Evolutionary conservation across 2,888 invertebrate species (phyloP).

Genomic region (Chymomyza amoena): DNA sequence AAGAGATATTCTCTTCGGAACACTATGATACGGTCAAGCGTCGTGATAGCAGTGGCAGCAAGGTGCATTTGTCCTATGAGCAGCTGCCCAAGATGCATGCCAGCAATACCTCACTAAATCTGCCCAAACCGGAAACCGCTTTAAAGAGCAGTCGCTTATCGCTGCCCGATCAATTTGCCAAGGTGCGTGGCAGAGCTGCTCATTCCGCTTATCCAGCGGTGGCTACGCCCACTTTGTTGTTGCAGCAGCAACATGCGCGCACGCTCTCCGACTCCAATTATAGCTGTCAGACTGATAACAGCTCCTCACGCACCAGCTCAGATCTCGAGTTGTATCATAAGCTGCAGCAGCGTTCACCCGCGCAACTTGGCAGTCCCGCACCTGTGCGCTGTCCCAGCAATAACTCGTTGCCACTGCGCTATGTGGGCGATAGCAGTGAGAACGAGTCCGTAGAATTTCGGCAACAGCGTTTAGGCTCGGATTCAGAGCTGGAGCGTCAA

Average conservation of each 20-base stretch:
- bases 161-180: constrained; percentile 77
- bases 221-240: constrained; percentile 34
- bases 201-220: constrained; percentile 45
- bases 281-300: constrained; percentile 78
- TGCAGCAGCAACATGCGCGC: constrained; percentile 75
- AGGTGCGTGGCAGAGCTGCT: constrained; percentile 51
- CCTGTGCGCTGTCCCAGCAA: constrained; percentile 73
- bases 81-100: constrained; percentile 78
- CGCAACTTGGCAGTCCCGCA: constrained; percentile 63
- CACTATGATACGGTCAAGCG: constrained; percentile 78
- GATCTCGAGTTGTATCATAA: constrained; percentile 78
- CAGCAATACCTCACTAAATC: constrained; percentile 76
- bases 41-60: constrained; percentile 67
- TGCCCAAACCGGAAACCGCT: constrained; percentile 69
- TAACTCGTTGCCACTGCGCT: constrained; percentile 68
- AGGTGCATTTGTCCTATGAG: constrained; percentile 76
- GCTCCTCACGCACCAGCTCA: constrained; percentile 77
- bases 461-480: constrained; percentile 74
- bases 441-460: constrained; percentile 81
- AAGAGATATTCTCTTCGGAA: constrained; percentile 79
- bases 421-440: constrained; percentile 74
- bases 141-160: constrained; percentile 77
- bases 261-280: constrained; percentile 78
- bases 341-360: constrained; percentile 74
- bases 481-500: constrained; percentile 81